Percentiles rank a stretch among this genome's conserved stretches.
phyloP scores from a whole-genome alignment of 2,888 invertebrate genomes.

The Spicauda simplicius region DNA sequence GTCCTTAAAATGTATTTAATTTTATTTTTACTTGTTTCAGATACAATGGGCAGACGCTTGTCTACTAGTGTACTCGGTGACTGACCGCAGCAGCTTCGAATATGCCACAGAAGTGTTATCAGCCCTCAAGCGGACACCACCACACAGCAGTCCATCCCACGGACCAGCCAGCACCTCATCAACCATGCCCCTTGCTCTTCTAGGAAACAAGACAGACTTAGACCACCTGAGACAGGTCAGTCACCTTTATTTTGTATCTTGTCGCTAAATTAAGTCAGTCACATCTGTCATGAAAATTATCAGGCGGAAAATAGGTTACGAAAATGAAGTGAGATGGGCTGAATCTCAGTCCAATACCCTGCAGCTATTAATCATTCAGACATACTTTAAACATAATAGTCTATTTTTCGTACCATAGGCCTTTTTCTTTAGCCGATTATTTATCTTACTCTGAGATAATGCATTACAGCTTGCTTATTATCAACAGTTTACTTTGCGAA shows the following conservation, averaged over 20 bases:
- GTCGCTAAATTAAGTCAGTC: neutral
- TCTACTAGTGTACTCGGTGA: conserved; percentile 91
- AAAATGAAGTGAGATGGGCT: conserved; percentile 9
- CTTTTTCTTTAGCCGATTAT: conserved; percentile 12
- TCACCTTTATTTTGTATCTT: conserved; percentile 32
- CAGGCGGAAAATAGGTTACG: neutral
- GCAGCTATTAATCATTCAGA: conserved; percentile 4
- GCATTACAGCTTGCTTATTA: conserved; percentile 13
- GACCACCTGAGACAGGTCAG: conserved; percentile 90
- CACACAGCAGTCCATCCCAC: conserved; percentile 85
- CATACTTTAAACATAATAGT: conserved; percentile 3
- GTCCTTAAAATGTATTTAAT: no score
- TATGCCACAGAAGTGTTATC: conserved; percentile 87
- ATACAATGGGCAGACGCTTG: conserved; percentile 93
- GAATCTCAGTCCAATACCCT: conserved; percentile 1
- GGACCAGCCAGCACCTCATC: conserved; percentile 79
- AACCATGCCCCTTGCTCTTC: conserved; percentile 86
- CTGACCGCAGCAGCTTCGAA: conserved; percentile 88
- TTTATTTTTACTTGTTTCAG: conserved; percentile 60
- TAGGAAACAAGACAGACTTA: conserved; percentile 92
- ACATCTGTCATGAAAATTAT: conserved; percentile 23
- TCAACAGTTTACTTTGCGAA: neutral
- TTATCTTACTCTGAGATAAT: conserved; percentile 5
- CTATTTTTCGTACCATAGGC: neutral
- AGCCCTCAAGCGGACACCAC: conserved; percentile 84